Evolutionary conservation across 2,888 invertebrate species (phyloP).

Genomic region (Bellardia pandia): DNA sequence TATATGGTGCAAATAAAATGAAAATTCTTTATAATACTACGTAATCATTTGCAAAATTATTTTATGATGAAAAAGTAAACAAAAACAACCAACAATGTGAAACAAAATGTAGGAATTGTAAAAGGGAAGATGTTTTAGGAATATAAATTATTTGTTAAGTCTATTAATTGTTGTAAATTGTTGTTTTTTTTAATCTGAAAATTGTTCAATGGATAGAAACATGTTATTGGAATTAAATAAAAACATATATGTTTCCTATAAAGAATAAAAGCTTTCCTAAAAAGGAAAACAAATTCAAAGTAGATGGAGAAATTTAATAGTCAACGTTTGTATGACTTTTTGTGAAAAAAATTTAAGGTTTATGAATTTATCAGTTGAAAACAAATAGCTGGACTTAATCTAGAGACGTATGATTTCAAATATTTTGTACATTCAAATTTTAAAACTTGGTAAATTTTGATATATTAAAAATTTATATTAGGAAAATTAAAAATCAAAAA

Average conservation of each 20-base stretch:
- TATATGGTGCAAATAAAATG: slow-evolving; percentile 66
- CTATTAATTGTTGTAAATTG: not conserved
- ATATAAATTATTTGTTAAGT: slow-evolving; percentile 49
- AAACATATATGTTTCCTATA: not conserved
- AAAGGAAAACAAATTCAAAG: too few relatives aligned
- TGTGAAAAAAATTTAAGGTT: too few relatives aligned
- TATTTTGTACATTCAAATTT: too few relatives aligned
- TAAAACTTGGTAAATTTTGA: too few relatives aligned
- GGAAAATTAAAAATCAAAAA: too few relatives aligned
- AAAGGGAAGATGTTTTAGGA: slow-evolving; percentile 55
- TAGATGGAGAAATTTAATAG: too few relatives aligned
- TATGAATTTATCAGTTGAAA: too few relatives aligned
- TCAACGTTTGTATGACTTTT: too few relatives aligned
- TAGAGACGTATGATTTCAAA: too few relatives aligned
- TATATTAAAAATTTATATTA: too few relatives aligned
- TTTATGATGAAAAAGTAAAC: slow-evolving; percentile 33
- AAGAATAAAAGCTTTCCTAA: not conserved
- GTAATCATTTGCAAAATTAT: slow-evolving; percentile 68
- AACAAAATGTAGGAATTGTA: slow-evolving; percentile 7
- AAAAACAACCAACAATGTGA: not conserved
- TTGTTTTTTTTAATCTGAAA: slow-evolving; percentile 9
- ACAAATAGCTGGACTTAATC: too few relatives aligned
- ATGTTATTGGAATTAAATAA: not conserved
- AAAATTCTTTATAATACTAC: slow-evolving; percentile 72
- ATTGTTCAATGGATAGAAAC: slow-evolving; percentile 12